Base-by-base conservation (phyloP, 2,113 vertebrate species). In the Engraulis encrasicolus region DNA sequence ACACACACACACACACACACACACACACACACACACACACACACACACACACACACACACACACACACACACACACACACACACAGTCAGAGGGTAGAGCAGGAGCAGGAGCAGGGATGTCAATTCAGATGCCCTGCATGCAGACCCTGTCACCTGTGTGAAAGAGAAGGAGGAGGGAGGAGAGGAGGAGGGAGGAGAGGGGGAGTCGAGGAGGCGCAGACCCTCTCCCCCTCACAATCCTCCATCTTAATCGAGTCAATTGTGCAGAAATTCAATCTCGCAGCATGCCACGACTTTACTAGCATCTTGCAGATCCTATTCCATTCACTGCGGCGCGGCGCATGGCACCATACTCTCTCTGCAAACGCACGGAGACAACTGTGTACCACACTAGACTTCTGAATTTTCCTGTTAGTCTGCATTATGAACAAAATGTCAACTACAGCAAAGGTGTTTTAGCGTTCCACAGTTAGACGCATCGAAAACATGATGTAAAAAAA, bases 181-280 rank as follows among this genome's bases (percentile, higher is more conserved):
- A 2, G 40, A 5, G 66, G 45, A 49, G 61, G 74, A n/a, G 58
- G 38, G 77, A 77, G n/a, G 48, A 2, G 40, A 5, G 40, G n/a
- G 48, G 19, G n/a, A n/a, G n/a, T n/a, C n/a, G n/a, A n/a, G n/a
- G n/a, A n/a, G 9, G 23, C 58, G 77, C 36, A 79, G 81, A 86
- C 23, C 50, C 78, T 38, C 17, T 40, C 54, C 84, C 85, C 85
- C 82, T 86, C 77, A 82, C 87, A 83, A 87, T 87, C 85, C 84
- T 79, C 82, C 78, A 82, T 87, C 86, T 85, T 82, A 89, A 87
- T 7, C 82, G 87, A 89, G 89, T 83, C 91, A 95, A 93, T 93
- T 91, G 93, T 89, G 89, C 91, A 91, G 92, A 94, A 92, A 92
- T 87, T 87, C 90, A 84, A 86, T 88, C 90, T 89, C 84, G 86